phyloP scores from a whole-genome alignment of 2,797 vertebrate species.

The Schizopygopsis malacanthus region DNA sequence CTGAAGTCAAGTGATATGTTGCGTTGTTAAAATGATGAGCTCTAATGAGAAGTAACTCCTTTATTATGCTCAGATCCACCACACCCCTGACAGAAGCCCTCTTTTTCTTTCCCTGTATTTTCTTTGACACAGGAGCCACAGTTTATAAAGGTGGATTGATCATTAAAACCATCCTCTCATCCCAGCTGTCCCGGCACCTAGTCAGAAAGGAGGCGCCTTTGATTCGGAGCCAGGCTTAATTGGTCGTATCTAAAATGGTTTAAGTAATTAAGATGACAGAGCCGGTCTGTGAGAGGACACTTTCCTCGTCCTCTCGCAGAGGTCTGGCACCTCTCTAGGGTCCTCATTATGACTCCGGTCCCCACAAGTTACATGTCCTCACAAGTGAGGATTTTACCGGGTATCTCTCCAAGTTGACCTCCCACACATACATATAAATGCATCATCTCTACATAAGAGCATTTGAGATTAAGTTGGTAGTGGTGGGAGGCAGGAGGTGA shows the following conservation, averaged over 20 bases:
- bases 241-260: slow-evolving; percentile 63
- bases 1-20: slow-evolving; percentile 50
- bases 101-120: slow-evolving; percentile 32
- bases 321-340: slow-evolving; percentile 51
- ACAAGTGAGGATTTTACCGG: slow-evolving; percentile 38
- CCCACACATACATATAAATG: slow-evolving; percentile 45
- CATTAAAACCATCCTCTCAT: slow-evolving; percentile 61
- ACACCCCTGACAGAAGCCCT: slow-evolving; percentile 57
- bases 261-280: slow-evolving; percentile 65
- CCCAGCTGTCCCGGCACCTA: slow-evolving; percentile 53
- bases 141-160: slow-evolving; percentile 62
- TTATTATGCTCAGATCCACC: slow-evolving; percentile 51
- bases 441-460: slow-evolving; percentile 25
- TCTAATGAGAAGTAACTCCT: slow-evolving; percentile 62
- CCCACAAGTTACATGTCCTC: slow-evolving; percentile 29
- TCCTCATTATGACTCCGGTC: slow-evolving; percentile 49
- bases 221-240: slow-evolving; percentile 59
- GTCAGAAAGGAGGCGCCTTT: slow-evolving; percentile 52
- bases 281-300: slow-evolving; percentile 38
- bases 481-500: slow-evolving; percentile 52
- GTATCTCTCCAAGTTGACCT: slow-evolving; percentile 49
- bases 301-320: slow-evolving; percentile 34
- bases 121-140: slow-evolving; percentile 33
- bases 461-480: slow-evolving; percentile 50
- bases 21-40: slow-evolving; percentile 54